Evolutionary conservation across 2,888 invertebrate genomes (phyloP), one percentile per base, ranked within the genome.

Genomic region (Cosmorhoe ocellata): DNA sequence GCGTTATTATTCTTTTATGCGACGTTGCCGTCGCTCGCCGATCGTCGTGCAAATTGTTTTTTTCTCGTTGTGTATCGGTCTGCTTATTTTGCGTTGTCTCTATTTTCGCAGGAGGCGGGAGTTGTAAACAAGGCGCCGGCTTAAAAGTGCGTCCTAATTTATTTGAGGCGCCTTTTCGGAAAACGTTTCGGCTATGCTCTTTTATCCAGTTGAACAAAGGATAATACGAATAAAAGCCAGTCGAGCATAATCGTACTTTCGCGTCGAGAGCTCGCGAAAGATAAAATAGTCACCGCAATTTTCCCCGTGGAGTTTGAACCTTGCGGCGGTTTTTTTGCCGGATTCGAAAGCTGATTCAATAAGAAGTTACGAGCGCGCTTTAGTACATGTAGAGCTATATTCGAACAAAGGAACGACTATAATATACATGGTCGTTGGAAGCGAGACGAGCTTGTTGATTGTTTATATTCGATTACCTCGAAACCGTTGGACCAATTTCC

Each of bases 181-280:
- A 82, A 81, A 72, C 77, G 76, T 74, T 81, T 79, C 72, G 69
- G 68, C 77, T 74, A 71, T 76, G 77, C 76, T 79, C 77, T 76
- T 79, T 80, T 78, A 84, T 82, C 78, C 80, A 76, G 76, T 81
- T 72, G 80, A 82, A 79, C 81, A 82, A 81, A 83, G 82, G 81
- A 82, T 80, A 82, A 81, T 81, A 80, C 79, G 81, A 81, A 81
- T 81, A 78, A 81, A 81, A 79, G 77, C 76, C 81, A 82, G 81
- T 79, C 75, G 73, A 79, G 81, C 80, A 81, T 82, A 82, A 82
- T 80, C 81, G 80, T 76, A 77, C 76, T 77, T 71, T 71, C 69
- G 64, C 65, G 71, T 66, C 59, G 75, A 74, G 76, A 76, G 74
- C 79, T 75, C 69, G 73, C 72, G 68, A 64, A 67, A 76, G 79